Evolutionary conservation across 2,888 invertebrate genomes (phyloP).

Genomic region (Morpho deidamia): DNA sequence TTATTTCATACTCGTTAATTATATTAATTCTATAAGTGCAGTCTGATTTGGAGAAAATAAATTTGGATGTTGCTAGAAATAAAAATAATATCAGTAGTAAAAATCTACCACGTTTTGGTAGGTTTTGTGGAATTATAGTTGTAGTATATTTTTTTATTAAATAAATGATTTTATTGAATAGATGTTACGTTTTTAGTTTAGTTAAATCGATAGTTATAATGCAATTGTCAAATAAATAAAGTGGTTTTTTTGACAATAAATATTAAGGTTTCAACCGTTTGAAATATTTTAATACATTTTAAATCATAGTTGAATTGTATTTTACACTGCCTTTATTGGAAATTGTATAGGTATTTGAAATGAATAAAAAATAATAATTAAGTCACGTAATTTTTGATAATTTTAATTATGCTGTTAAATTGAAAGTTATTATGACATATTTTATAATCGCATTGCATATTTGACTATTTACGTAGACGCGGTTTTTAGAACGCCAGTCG

Average conservation of each 20-base stretch:
- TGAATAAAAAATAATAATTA: neutral
- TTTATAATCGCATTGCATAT: neutral
- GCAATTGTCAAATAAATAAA: neutral
- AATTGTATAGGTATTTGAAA: neutral
- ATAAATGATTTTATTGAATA: neutral
- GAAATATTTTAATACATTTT: neutral
- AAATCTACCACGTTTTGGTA: neutral
- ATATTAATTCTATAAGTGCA: too few relatives aligned
- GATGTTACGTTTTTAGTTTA: neutral
- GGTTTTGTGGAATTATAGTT: conserved; percentile 3
- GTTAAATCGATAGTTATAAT: neutral
- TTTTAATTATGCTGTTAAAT: neutral
- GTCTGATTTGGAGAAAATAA: neutral
- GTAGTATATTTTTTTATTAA: conserved; percentile 7
- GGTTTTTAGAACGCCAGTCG: neutral
- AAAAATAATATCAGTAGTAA: neutral
- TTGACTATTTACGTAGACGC: neutral
- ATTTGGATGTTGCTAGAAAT: neutral
- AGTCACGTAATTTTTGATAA: neutral
- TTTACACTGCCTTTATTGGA: neutral
- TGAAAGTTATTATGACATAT: neutral
- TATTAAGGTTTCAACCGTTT: neutral
- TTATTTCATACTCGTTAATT: too few relatives aligned
- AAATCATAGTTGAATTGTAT: neutral
- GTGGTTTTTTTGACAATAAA: neutral